A percentile compares a stretch with the other conserved stretches of the same genome.
These are phyloP conservation scores for Rhegmatorhina hoffmannsi DNA, from an alignment of 2,113 vertebrate species.

Conservation along the genomic window DNA sequence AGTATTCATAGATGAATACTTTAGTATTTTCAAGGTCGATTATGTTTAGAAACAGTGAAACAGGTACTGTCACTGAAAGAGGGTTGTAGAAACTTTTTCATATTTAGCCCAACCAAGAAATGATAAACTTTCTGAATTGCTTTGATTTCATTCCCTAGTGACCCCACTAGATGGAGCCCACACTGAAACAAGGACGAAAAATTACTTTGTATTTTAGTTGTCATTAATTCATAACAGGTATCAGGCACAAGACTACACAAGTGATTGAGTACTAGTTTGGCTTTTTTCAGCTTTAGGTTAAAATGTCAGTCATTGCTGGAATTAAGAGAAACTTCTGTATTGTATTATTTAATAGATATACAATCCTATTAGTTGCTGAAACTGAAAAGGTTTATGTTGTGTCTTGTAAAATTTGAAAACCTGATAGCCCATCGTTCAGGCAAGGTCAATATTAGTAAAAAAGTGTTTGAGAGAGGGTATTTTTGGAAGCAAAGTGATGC, in stretches of 20 bases:
- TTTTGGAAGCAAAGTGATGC: not conserved
- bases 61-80: not conserved
- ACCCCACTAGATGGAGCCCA: conserved; percentile 56
- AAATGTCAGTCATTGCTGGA: not conserved
- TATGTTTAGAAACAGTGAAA: not conserved
- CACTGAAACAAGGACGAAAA: not conserved
- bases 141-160: not conserved
- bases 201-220: not conserved
- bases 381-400: not conserved
- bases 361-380: not conserved
- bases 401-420: not conserved
- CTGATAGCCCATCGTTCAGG: not conserved
- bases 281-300: not conserved
- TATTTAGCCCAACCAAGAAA: not conserved
- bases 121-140: not conserved
- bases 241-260: not conserved
- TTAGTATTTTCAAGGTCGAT: not conserved
- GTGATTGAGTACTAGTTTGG: not conserved
- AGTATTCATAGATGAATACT: not conserved
- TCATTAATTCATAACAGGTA: not conserved
- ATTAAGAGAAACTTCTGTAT: not conserved
- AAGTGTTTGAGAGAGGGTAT: not conserved
- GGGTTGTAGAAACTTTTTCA: not conserved
- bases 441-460: not conserved
- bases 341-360: not conserved